Percentiles rank a stretch among this genome's conserved stretches.
phyloP scores from a whole-genome alignment of 2,888 invertebrate species.

The Protonemura montana region DNA sequence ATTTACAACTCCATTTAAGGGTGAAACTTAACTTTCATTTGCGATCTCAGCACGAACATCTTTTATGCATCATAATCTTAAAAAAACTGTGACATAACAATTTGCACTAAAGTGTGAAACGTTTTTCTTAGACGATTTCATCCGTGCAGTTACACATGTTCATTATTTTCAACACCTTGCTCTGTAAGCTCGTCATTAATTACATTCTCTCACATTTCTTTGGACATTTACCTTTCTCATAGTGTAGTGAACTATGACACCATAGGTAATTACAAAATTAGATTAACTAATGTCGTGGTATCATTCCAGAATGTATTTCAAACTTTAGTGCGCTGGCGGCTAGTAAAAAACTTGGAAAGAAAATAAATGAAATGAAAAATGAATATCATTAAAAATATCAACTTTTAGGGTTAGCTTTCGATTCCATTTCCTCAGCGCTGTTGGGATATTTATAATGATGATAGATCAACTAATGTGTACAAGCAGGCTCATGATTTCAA shows the following conservation, averaged over 20 bases:
- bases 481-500: not conserved
- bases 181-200: not conserved
- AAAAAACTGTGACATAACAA: not conserved
- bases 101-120: not conserved
- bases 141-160: not conserved
- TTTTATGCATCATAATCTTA: no score
- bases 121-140: not conserved
- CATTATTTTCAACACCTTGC: not conserved
- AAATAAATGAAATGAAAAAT: not conserved
- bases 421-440: not conserved
- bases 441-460: not conserved
- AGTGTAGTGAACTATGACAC: not conserved
- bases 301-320: not conserved
- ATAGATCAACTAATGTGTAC: not conserved
- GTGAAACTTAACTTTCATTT: not conserved
- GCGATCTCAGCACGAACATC: no score
- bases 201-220: not conserved
- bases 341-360: not conserved
- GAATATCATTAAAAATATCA: not conserved
- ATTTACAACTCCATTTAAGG: not conserved
- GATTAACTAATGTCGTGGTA: not conserved
- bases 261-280: not conserved
- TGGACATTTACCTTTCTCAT: not conserved
- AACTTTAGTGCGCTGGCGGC: not conserved
- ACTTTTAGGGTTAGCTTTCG: not conserved